These are phyloP conservation scores for Chaenogobius annularis DNA, from an alignment of 2,113 vertebrate species.

Conservation along the genomic window DNA sequence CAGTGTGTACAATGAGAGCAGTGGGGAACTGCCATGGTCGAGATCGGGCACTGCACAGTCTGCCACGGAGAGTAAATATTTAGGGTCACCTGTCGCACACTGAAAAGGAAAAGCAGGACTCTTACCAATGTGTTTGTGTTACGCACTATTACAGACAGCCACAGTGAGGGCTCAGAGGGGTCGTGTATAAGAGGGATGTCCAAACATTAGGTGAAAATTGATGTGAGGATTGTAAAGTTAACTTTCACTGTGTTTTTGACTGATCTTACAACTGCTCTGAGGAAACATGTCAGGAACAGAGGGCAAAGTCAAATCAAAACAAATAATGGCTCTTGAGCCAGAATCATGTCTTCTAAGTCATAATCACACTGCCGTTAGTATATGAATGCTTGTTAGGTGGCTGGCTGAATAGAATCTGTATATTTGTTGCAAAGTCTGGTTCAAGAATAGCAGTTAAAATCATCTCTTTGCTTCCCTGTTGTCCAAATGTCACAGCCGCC, in stretches of 20 bases:
- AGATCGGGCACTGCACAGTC: constrained; percentile 37
- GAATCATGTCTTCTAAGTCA: background rate
- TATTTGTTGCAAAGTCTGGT: too few species aligned
- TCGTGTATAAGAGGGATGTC: background rate
- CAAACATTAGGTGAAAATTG: background rate
- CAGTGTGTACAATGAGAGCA: constrained; percentile 35
- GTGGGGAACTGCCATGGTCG: constrained; percentile 16
- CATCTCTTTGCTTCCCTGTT: too few species aligned
- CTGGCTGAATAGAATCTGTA: too few species aligned
- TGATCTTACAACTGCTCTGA: background rate
- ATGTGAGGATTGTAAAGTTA: background rate
- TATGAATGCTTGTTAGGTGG: too few species aligned
- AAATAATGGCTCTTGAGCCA: background rate
- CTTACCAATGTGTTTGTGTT: constrained; percentile 24
- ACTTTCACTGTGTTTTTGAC: background rate
- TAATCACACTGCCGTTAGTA: background rate
- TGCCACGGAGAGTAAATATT: constrained; percentile 74
- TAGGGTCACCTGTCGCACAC: constrained; percentile 67
- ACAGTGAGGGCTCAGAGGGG: background rate
- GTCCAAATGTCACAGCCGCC: too few species aligned
- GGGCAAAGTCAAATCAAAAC: background rate
- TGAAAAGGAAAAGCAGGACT: constrained; percentile 61
- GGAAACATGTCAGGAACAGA: background rate
- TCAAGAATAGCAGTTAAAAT: too few species aligned
- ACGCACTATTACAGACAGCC: background rate